phyloP scores from a whole-genome alignment of 2,113 vertebrate genomes.

The Hassar affinis region DNA sequence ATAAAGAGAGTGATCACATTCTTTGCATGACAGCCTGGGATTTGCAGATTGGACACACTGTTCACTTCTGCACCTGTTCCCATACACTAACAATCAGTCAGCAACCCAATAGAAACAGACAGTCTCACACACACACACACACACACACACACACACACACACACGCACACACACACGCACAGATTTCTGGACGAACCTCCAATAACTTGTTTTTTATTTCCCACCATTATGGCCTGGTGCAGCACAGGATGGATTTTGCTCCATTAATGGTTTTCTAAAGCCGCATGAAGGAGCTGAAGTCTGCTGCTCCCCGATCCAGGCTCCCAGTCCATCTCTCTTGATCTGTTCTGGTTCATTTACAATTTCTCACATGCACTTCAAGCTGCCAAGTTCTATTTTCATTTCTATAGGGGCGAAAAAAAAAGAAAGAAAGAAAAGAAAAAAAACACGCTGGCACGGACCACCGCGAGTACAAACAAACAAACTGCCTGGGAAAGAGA shows the following conservation, averaged over 20 bases:
- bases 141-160: slow-evolving; percentile 20
- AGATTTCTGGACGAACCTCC: slow-evolving; percentile 25
- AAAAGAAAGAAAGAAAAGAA: too few species aligned
- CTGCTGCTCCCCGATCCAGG: neutral
- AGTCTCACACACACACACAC: slow-evolving; percentile 12
- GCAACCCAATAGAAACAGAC: slow-evolving; percentile 27
- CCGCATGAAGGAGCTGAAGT: neutral
- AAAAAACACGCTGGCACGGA: neutral
- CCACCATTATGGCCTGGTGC: neutral
- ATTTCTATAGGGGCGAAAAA: neutral
- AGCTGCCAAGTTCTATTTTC: slow-evolving; percentile 38
- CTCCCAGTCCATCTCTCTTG: neutral
- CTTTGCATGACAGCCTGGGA: slow-evolving; percentile 72
- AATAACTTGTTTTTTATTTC: neutral
- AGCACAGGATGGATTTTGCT: neutral
- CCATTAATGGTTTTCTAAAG: slow-evolving; percentile 1
- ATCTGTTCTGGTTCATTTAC: slow-evolving; percentile 12
- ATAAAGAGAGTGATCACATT: slow-evolving; percentile 75
- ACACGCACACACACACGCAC: slow-evolving; percentile 23
- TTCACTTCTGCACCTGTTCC: slow-evolving; percentile 70
- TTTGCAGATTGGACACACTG: slow-evolving; percentile 78
- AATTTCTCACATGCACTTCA: slow-evolving; percentile 27
- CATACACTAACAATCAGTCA: slow-evolving; percentile 43
- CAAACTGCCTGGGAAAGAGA: slow-evolving; percentile 41
- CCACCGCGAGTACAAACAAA: slow-evolving; percentile 27